These are phyloP conservation scores for Pararge aegeria DNA, from an alignment of 1,140 invertebrate species.

Conservation along the genomic window DNA sequence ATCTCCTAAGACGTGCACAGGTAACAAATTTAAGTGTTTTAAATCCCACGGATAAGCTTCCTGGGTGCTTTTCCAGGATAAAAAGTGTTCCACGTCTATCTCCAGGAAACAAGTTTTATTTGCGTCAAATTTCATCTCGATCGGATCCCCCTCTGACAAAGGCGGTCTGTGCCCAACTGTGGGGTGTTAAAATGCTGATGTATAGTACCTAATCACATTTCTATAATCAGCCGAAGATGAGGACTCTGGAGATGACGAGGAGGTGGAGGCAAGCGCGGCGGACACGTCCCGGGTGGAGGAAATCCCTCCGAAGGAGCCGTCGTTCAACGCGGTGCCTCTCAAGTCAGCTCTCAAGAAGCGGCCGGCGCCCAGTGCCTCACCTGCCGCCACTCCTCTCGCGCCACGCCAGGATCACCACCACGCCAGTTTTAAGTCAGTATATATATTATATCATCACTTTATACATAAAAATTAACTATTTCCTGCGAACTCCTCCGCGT, in stretches of 20 bases:
- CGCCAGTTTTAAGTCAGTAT: constrained; percentile 81
- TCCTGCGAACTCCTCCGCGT: no score
- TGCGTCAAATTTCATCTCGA: no score
- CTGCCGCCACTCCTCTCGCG: constrained; percentile 89
- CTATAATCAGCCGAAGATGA: constrained; percentile 72
- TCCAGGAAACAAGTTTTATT: no score
- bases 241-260: constrained; percentile 80
- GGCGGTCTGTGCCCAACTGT: no score
- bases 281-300: constrained; percentile 92
- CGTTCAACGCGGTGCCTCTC: constrained; percentile 92
- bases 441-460: background rate
- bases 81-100: no score
- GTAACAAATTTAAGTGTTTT: no score
- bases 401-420: constrained; percentile 85
- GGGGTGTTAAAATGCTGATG: no score
- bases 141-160: no score
- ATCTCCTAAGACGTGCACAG: no score
- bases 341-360: constrained; percentile 96
- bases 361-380: constrained; percentile 80
- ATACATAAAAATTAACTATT: background rate
- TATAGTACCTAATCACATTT: no score
- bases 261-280: constrained; percentile 80
- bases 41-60: no score
- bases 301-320: constrained; percentile 93
- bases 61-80: no score